Evolutionary conservation across 2,113 vertebrate species (phyloP).

Genomic region (Thunnus thynnus): DNA sequence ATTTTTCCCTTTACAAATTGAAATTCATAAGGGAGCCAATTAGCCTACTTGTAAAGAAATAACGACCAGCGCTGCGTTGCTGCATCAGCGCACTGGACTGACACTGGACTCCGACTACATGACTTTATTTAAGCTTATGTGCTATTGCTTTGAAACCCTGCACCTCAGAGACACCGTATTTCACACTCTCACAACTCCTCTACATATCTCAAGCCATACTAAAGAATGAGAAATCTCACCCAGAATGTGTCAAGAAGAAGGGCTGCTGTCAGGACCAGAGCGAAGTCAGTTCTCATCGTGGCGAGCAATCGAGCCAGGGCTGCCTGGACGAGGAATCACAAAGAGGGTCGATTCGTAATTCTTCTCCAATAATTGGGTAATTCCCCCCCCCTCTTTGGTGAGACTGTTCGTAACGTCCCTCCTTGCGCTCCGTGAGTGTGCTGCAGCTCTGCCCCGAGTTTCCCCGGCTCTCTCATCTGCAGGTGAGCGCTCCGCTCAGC

Average conservation of each 20-base stretch:
- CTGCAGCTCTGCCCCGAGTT: slow-evolving; percentile 75
- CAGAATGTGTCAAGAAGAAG: slow-evolving; percentile 80
- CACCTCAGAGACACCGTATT: background rate
- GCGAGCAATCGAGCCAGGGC: slow-evolving; percentile 72
- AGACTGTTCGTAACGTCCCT: slow-evolving; percentile 50
- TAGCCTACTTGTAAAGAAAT: slow-evolving; percentile 35
- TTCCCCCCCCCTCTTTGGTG: slow-evolving; percentile 33
- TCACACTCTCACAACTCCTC: slow-evolving; percentile 24
- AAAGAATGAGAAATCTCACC: slow-evolving; percentile 74
- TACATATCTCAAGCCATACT: background rate
- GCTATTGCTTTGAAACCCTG: background rate
- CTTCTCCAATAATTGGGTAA: slow-evolving; percentile 54
- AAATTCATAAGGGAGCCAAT: slow-evolving; percentile 51
- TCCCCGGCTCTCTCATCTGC: slow-evolving; percentile 80
- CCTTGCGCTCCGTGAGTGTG: slow-evolving; percentile 63
- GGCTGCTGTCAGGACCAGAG: slow-evolving; percentile 80
- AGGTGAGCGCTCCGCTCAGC: slow-evolving; percentile 86
- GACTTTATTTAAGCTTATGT: slow-evolving; percentile 48
- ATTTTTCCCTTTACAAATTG: background rate
- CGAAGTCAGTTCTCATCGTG: slow-evolving; percentile 83
- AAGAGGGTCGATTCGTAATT: slow-evolving; percentile 49
- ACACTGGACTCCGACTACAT: slow-evolving; percentile 30
- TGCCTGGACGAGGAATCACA: slow-evolving; percentile 66
- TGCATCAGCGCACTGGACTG: slow-evolving; percentile 27
- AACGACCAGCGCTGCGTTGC: slow-evolving; percentile 23